phyloP scores from a whole-genome alignment of 2,113 vertebrate genomes.

The Aegotheles bennettii region DNA sequence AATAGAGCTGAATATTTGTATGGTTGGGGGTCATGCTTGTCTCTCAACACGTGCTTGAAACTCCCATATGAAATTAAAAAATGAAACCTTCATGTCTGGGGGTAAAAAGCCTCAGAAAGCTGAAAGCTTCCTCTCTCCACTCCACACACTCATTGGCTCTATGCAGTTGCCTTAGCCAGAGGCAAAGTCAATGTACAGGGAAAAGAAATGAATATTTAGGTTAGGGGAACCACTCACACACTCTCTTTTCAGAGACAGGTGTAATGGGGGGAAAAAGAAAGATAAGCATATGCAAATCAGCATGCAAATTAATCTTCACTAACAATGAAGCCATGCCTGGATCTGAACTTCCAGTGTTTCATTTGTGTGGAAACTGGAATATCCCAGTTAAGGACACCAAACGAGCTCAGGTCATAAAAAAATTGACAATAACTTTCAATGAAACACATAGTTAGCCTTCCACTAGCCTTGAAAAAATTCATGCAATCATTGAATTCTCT shows the following conservation, averaged over 20 bases:
- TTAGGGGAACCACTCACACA: neutral
- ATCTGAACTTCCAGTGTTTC: neutral
- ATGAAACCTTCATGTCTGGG: neutral
- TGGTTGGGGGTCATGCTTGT: neutral
- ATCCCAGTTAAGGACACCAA: neutral
- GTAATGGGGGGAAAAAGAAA: neutral
- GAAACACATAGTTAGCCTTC: neutral
- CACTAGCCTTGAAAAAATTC: neutral
- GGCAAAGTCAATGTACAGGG: constrained; percentile 30
- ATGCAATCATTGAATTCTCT: neutral
- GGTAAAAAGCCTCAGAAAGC: neutral
- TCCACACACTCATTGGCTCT: neutral
- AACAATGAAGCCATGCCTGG: neutral
- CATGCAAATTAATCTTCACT: constrained; percentile 50
- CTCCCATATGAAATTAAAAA: neutral
- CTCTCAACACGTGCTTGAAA: neutral
- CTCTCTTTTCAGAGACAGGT: constrained; percentile 39
- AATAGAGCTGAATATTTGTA: neutral
- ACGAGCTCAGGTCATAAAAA: neutral
- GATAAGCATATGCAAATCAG: constrained; percentile 28
- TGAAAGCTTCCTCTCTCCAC: neutral
- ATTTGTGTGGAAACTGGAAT: constrained; percentile 3
- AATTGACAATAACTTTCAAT: neutral
- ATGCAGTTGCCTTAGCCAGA: constrained; percentile 31
- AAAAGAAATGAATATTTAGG: constrained; percentile 44